Evolutionary conservation across 1,140 invertebrate genomes (phyloP), one percentile per base, ranked within the genome.

Genomic region (Macrobrachium nipponense): DNA sequence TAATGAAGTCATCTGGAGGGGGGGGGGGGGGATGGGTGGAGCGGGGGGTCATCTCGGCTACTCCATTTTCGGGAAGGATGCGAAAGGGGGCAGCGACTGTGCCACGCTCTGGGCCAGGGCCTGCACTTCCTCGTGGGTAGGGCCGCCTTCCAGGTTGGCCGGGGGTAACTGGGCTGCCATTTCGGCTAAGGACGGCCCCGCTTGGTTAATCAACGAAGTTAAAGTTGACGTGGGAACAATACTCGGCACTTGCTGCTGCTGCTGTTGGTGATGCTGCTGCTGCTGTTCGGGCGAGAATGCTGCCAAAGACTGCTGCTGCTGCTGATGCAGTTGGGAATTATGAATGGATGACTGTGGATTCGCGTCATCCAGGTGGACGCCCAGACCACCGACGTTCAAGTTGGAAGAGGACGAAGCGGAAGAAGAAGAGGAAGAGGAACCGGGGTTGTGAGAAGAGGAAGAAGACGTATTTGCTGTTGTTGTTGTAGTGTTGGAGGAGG

Each of bases 111-210:
- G 80, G 7, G 87, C 87, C 80, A 87, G 72, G 36, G 87, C 87
- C 43, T 87, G 87, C 66, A 87, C 79, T 60, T 87, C 81, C 60
- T 87, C 87, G 61, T 87, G 87, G 23, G 87, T 80, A 18, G 87
- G 87, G 66, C 87, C 81, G 12, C 87, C 87, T 23, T 83, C 80
- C 43, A 83, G 68, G 20, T 75, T 66, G 12, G 80, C 77, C n/a
- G 87, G 77, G 20, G 87, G 87, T n/a, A 84, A 59, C 66, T 82
- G 80, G 7, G 86, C 80, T 12, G 75, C 86, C 75, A 87, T 60
- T 43, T 87, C 79, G 43, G 86, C 86, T 43, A 87, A 76, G 8
- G 80, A 79, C 11, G 87, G 80, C 11, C 80, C 80, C 43, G 27
- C n/a, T 59, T 20, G 78, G 23, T 61, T 64, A 58, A 14, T 58